Evolutionary conservation across 2,888 invertebrate genomes (phyloP).

Genomic region (Acanthoscelides obtectus): DNA sequence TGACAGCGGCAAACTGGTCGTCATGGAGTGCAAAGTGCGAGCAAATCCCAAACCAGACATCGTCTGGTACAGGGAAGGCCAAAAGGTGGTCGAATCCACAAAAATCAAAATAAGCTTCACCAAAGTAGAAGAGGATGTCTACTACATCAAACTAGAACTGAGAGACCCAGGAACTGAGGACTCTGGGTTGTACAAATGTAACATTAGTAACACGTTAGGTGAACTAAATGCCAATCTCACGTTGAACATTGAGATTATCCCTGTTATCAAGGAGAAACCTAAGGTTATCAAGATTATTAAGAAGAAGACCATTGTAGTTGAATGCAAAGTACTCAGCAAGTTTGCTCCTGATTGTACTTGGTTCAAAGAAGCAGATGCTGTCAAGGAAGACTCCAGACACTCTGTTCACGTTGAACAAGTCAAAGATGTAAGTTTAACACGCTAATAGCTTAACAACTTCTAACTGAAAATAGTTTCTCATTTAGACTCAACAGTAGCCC

Average conservation of each 20-base stretch:
- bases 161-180: conserved; percentile 91
- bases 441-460: neutral
- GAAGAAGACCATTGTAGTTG: conserved; percentile 88
- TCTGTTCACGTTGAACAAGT: conserved; percentile 73
- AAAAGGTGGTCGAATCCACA: conserved; percentile 72
- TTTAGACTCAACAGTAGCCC: too few species aligned
- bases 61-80: conserved; percentile 77
- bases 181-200: conserved; percentile 97
- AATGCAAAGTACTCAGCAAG: conserved; percentile 89
- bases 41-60: conserved; percentile 80
- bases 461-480: neutral
- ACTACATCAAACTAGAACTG: conserved; percentile 81
- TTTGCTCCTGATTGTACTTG: conserved; percentile 91
- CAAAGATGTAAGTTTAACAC: conserved; percentile 65
- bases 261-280: conserved; percentile 90
- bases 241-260: conserved; percentile 95
- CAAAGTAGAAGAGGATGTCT: conserved; percentile 72
- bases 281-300: conserved; percentile 88
- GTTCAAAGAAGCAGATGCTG: conserved; percentile 81
- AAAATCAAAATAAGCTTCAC: conserved; percentile 74
- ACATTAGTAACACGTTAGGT: conserved; percentile 92
- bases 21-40: conserved; percentile 76
- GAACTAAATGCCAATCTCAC: conserved; percentile 96
- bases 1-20: conserved; percentile 75
- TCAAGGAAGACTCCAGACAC: conserved; percentile 72